Evolutionary conservation across 2,888 invertebrate genomes (phyloP).

Genomic region (Drepanosiphum platanoidis): DNA sequence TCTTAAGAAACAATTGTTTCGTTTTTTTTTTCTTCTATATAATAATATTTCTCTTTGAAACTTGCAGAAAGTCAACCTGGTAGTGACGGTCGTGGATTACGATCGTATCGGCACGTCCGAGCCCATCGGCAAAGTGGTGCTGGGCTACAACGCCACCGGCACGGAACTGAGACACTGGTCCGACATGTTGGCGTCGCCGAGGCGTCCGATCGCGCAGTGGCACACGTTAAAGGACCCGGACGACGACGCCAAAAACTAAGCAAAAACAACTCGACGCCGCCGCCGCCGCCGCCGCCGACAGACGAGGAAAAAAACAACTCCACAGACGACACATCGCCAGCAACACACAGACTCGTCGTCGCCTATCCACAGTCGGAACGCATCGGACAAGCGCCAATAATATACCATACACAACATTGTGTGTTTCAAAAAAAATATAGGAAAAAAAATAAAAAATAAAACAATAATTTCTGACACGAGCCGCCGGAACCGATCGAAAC

Average conservation of each 20-base stretch:
- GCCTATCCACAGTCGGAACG: background rate
- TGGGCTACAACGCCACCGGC: slow-evolving; percentile 97
- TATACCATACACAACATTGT: background rate
- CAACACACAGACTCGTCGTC: background rate
- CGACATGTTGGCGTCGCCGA: slow-evolving; percentile 98
- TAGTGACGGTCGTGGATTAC: slow-evolving; percentile 99
- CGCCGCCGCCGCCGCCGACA: background rate
- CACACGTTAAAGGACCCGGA: slow-evolving; percentile 98
- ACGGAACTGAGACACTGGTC: slow-evolving; percentile 99
- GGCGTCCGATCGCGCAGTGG: slow-evolving; percentile 99
- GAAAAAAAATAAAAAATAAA: background rate
- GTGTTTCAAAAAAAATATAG: too few relatives aligned
- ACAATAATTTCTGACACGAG: too few relatives aligned
- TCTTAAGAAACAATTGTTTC: too few relatives aligned
- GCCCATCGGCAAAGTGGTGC: slow-evolving; percentile 96
- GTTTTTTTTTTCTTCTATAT: too few relatives aligned
- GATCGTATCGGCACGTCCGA: slow-evolving; percentile 99
- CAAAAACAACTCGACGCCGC: background rate
- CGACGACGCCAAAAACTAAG: slow-evolving; percentile 81
- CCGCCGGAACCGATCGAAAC: too few relatives aligned
- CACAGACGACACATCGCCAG: too few relatives aligned
- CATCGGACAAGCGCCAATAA: background rate
- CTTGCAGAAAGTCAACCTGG: slow-evolving; percentile 96
- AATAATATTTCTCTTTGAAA: background rate
- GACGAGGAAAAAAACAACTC: background rate